Evolutionary conservation across 1,140 invertebrate genomes (phyloP).

Genomic region (Apis dorsata): DNA sequence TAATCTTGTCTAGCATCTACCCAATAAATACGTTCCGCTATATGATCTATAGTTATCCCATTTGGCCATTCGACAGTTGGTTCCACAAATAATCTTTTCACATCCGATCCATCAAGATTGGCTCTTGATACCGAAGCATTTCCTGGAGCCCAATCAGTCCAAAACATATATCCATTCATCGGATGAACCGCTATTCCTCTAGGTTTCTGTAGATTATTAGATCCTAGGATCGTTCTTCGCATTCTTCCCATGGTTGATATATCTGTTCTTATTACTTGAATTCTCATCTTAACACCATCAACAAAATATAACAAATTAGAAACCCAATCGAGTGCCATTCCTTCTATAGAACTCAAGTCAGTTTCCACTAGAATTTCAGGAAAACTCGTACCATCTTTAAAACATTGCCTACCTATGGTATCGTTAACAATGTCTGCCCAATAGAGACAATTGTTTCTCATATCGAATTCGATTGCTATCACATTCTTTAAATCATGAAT

Average conservation of each 20-base stretch:
- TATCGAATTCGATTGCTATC: constrained; percentile 93
- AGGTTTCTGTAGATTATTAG: constrained; percentile 87
- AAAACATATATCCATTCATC: constrained; percentile 90
- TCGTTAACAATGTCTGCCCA: constrained; percentile 93
- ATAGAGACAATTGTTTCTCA: constrained; percentile 91
- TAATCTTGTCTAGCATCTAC: constrained; percentile 92
- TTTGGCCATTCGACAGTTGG: constrained; percentile 91
- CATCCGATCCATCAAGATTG: constrained; percentile 90
- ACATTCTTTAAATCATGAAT: constrained; percentile 88
- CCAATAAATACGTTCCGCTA: constrained; percentile 91
- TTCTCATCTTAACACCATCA: constrained; percentile 88
- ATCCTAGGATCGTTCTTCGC: constrained; percentile 88
- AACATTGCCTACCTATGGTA: constrained; percentile 89
- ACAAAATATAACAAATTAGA: constrained; percentile 95
- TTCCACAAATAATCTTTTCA: constrained; percentile 85
- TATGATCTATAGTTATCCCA: constrained; percentile 90
- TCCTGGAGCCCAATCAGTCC: constrained; percentile 94
- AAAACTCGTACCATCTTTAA: constrained; percentile 83
- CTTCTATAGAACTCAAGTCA: constrained; percentile 91
- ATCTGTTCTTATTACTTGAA: constrained; percentile 90
- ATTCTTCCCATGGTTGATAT: constrained; percentile 85
- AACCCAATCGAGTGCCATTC: constrained; percentile 96
- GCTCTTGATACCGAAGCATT: constrained; percentile 90
- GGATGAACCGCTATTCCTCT: constrained; percentile 94
- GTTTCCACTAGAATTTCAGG: constrained; percentile 87